Evolutionary conservation across 1,140 invertebrate genomes (phyloP), one percentile per base, ranked within the genome.

Genomic region (Neodiprion fabricii): DNA sequence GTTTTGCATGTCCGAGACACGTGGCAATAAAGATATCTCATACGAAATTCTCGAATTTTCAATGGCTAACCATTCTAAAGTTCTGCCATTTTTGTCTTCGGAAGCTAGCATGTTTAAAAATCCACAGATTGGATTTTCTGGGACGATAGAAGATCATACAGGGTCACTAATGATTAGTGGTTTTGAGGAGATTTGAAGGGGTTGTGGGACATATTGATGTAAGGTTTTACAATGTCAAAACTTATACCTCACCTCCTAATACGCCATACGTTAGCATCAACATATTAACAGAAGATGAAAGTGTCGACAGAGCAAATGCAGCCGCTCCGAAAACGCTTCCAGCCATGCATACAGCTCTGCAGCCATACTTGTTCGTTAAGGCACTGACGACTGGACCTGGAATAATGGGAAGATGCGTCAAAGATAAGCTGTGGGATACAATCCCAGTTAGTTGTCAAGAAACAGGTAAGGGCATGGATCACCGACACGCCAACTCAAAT

Each of bases 241-340:
- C 28, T 5, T 40, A 40, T 40, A 40, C 81, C 86, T 90, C 85
- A 96, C 96, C 97, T 90, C 97, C 97, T 80, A 99, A 89, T 48
- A 99, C 90, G 69, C 98, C 98, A 82, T 99, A 99, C 4, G 96
- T 95, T 49, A 99, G 78, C 94, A 99, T 99, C 71, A 99, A 92
- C 85, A 96, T 92, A 81, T 94, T 94, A 74, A 98, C 93, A 76
- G 93, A 95, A 17, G 93, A 92, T 77, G 96, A 95, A 82, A 96
- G 94, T n/a, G 93, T 95, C 77, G 95, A 95, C 11, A 98, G 89
- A 17, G 96, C 92, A 85, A 99, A 98, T n/a, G 96, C 96, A 0
- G 91, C 81, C 47, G 95, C 92, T 28, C 95, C 94, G 61, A 99
- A 91, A 28, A 98, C 85, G 79, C 96, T 94, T 12, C 98, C 98